These are phyloP conservation scores for Ficedula albicollis DNA, from an alignment of 2,797 vertebrate genomes.

Conservation along the genomic window DNA sequence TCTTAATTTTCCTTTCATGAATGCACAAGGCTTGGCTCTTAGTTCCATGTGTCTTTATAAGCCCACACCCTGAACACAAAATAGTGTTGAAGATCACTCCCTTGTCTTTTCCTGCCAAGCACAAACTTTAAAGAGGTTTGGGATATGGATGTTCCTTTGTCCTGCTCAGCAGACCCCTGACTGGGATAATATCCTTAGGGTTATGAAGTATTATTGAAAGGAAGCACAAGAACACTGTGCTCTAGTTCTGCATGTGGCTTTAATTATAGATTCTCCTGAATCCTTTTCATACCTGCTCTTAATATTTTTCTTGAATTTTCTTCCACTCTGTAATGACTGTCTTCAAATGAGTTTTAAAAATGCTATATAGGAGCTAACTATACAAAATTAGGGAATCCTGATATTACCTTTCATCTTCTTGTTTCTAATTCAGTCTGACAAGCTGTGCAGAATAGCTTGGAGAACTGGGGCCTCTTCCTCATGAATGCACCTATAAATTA, in stretches of 20 bases:
- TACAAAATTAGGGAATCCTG: neutral
- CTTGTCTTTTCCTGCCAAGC: conserved; percentile 37
- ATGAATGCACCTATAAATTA: neutral
- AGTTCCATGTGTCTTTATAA: conserved; percentile 6
- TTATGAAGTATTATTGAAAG: conserved; percentile 55
- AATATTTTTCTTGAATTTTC: conserved; percentile 1
- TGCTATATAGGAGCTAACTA: neutral
- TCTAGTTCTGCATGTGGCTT: conserved; percentile 52
- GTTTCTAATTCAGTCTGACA: conserved; percentile 9
- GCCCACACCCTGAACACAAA: conserved; percentile 50
- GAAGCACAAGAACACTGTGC: conserved; percentile 33
- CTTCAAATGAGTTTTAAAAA: neutral
- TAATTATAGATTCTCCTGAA: conserved; percentile 49
- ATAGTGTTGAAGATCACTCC: conserved; percentile 30
- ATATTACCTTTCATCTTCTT: neutral
- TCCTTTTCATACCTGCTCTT: conserved; percentile 42
- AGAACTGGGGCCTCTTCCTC: neutral
- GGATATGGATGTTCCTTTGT: conserved; percentile 52
- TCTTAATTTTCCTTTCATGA: conserved; percentile 15
- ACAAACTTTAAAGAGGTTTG: conserved; percentile 56
- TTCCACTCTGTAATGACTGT: neutral
- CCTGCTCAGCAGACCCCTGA: conserved; percentile 45
- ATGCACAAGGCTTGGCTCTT: conserved; percentile 17
- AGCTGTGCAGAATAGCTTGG: neutral
- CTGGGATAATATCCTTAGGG: conserved; percentile 48